A percentile compares a stretch with the other conserved stretches of the same genome.
Conservation (phyloP, 1,140 invertebrate species). For the Diplogasteroides magnus region DNA sequence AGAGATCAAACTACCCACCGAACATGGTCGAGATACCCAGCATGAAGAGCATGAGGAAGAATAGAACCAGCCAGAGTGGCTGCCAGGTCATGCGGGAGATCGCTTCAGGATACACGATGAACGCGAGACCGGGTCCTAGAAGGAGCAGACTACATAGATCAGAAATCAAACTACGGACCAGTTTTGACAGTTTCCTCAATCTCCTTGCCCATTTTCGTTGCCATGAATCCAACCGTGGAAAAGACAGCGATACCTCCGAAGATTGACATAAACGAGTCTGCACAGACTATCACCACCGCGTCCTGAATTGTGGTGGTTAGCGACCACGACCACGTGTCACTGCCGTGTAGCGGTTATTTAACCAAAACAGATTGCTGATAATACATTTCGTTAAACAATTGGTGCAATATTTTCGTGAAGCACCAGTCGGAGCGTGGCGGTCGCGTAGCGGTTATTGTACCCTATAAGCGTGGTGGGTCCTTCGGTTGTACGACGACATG, state of each 20-base stretch:
- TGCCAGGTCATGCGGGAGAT: constrained; percentile 55
- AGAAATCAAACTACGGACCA: too few species aligned
- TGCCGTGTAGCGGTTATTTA: neutral
- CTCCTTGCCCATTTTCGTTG: constrained; percentile 56
- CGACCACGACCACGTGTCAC: too few species aligned
- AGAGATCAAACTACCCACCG: too few species aligned
- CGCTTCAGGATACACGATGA: constrained; percentile 57
- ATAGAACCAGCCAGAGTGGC: constrained; percentile 59
- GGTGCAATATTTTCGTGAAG: too few species aligned
- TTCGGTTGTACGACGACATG: constrained; percentile 21
- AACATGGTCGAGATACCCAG: constrained; percentile 56
- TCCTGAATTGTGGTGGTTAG: constrained; percentile 58
- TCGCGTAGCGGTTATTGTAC: neutral
- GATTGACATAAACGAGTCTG: constrained; percentile 66
- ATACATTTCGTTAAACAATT: neutral
- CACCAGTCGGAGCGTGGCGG: too few species aligned
- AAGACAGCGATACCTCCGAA: constrained; percentile 66
- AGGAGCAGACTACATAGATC: too few species aligned
- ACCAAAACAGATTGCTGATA: neutral
- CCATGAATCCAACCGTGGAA: constrained; percentile 66
- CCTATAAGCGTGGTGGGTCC: constrained; percentile 22
- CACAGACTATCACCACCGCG: constrained; percentile 65
- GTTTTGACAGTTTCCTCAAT: too few species aligned
- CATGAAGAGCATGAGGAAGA: constrained; percentile 57
- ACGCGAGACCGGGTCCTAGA: constrained; percentile 31